Conservation (phyloP, 2,888 invertebrate genomes). For the Dolomedes plantarius region DNA sequence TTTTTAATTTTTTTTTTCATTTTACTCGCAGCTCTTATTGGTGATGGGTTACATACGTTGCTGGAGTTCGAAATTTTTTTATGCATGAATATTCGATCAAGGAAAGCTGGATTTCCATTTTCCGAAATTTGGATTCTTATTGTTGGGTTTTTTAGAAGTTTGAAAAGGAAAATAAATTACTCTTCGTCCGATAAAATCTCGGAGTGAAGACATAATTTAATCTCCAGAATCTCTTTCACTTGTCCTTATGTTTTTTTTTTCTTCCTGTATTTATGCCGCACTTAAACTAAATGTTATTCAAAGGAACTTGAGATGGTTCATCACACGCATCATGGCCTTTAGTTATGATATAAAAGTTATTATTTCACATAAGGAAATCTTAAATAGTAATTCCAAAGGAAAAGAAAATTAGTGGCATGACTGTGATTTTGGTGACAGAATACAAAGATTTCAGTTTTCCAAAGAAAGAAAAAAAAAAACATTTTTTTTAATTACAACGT, state of each 20-base stretch:
- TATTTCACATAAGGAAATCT: too few species aligned
- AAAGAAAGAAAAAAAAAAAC: too few species aligned
- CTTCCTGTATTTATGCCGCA: too few species aligned
- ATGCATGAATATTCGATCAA: constrained; percentile 2
- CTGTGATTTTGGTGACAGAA: too few species aligned
- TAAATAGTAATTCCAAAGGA: too few species aligned
- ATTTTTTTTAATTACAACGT: too few species aligned
- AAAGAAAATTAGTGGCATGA: too few species aligned
- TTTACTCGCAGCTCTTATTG: constrained; percentile 8
- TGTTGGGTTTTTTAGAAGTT: neutral
- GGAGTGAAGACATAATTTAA: constrained; percentile 8
- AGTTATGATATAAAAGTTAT: too few species aligned
- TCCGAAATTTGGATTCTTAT: constrained; percentile 15
- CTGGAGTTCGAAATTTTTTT: neutral
- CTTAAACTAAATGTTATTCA: too few species aligned
- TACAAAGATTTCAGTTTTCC: too few species aligned
- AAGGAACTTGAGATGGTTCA: too few species aligned
- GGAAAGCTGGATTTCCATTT: neutral
- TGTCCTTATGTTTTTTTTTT: neutral
- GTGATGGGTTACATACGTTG: constrained; percentile 29
- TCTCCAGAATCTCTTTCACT: neutral
- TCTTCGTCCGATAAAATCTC: neutral
- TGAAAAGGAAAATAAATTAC: constrained; percentile 9
- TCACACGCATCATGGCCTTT: too few species aligned
- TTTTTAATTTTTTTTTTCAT: neutral